phyloP scores from a whole-genome alignment of 2,113 vertebrate species.

The Lophura nycthemera region DNA sequence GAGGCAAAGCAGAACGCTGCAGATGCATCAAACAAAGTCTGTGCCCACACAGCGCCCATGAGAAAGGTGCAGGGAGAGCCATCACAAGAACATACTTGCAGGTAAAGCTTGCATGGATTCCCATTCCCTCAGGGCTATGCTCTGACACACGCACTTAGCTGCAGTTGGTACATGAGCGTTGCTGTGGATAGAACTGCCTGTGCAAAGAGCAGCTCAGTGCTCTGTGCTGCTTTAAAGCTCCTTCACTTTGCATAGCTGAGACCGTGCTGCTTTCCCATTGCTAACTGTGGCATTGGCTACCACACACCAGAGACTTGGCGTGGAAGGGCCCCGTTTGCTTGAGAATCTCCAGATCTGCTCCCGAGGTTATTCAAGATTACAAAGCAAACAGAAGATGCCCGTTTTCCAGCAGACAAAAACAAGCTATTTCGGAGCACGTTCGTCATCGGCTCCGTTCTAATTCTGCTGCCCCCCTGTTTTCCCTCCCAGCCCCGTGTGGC shows the following conservation, averaged over 20 bases:
- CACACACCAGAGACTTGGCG: not conserved
- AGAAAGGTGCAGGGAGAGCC: not conserved
- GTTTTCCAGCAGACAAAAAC: conserved; percentile 65
- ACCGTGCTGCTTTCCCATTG: not conserved
- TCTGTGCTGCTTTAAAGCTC: rapidly evolving
- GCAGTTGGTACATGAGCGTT: rapidly evolving
- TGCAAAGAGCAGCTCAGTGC: not conserved
- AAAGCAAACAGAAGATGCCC: conserved; percentile 62
- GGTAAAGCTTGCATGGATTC: not conserved
- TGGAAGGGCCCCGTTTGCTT: not conserved
- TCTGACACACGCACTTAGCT: not conserved
- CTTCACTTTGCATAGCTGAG: not conserved
- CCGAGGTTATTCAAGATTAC: conserved; percentile 48
- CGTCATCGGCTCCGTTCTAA: conserved; percentile 50
- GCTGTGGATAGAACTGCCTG: not conserved
- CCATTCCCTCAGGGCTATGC: not conserved
- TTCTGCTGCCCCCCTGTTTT: not conserved
- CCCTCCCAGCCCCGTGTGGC: not conserved
- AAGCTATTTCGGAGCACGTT: conserved; percentile 58
- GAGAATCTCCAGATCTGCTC: conserved; percentile 64
- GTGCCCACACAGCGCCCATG: not conserved
- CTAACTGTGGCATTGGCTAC: rapidly evolving
- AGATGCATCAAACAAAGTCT: not conserved
- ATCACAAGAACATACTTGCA: not conserved
- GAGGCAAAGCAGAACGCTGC: not conserved